Percentiles rank a stretch among this genome's conserved stretches.
Evolutionary conservation across 2,888 invertebrate species (phyloP).

Genomic region (Drosophila conformis): DNA sequence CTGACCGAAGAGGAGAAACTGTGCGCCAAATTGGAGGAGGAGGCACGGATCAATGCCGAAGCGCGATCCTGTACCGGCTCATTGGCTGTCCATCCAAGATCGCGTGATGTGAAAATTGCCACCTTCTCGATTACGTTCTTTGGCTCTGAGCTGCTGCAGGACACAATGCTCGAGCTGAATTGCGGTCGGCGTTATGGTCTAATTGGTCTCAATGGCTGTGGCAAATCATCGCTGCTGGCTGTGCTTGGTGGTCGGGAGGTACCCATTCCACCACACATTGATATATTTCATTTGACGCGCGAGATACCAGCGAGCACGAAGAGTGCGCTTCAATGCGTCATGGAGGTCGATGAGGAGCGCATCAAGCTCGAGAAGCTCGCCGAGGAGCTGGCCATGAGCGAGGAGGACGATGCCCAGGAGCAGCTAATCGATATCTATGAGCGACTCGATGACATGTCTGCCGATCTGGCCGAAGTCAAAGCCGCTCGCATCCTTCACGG

Average conservation of each 20-base stretch:
- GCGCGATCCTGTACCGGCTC: conserved; percentile 97
- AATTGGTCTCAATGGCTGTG: conserved; percentile 98
- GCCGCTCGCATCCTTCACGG: conserved; percentile 98
- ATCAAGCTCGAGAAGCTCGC: conserved; percentile 95
- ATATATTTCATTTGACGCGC: conserved; percentile 98
- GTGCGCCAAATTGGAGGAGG: conserved; percentile 94
- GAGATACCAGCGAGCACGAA: conserved; percentile 99
- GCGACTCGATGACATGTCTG: conserved; percentile 97
- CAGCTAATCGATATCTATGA: conserved; percentile 99
- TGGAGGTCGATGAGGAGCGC: conserved; percentile 99
- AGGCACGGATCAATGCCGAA: conserved; percentile 96
- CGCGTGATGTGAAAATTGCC: conserved; percentile 97
- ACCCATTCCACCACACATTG: conserved; percentile 98
- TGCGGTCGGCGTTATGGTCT: conserved; percentile 98
- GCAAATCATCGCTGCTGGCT: conserved; percentile 97
- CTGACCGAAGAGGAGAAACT: conserved; percentile 89
- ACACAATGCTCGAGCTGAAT: conserved; percentile 98
- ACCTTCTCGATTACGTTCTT: conserved; percentile 99
- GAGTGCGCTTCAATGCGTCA: conserved; percentile 97
- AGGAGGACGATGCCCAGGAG: conserved; percentile 97
- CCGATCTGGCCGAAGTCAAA: conserved; percentile 96
- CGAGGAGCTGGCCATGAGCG: conserved; percentile 93
- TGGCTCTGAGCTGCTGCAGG: conserved; percentile 97
- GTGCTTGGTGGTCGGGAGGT: conserved; percentile 97
- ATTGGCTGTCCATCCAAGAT: conserved; percentile 96